phyloP scores from a whole-genome alignment of 2,888 invertebrate species.

The Melitaea athalia region DNA sequence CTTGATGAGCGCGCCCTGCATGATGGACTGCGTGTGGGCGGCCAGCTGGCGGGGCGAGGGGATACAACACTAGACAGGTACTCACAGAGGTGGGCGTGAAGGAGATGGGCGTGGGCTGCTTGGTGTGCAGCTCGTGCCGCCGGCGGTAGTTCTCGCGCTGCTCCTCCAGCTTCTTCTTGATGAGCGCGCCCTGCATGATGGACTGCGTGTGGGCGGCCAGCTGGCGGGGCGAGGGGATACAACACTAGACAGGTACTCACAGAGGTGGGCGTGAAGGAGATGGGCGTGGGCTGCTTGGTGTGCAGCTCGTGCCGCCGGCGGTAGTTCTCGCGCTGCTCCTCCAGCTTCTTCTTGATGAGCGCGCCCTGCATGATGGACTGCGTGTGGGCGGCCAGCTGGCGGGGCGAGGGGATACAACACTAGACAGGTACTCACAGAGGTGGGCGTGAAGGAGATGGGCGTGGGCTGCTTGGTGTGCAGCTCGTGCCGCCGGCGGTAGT shows the following conservation, averaged over 20 bases:
- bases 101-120: conserved; percentile 85
- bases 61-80: too few relatives aligned
- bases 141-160: conserved; percentile 92
- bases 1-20: conserved; percentile 93
- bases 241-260: too few relatives aligned
- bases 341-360: conserved; percentile 93
- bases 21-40: conserved; percentile 92
- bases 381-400: conserved; percentile 92
- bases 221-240: conserved; percentile 93
- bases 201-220: conserved; percentile 92
- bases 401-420: conserved; percentile 92
- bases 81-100: conserved; percentile 93
- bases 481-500: conserved; percentile 91
- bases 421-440: conserved; percentile 85
- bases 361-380: conserved; percentile 94
- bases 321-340: conserved; percentile 93
- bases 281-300: conserved; percentile 80
- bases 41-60: conserved; percentile 93
- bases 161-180: conserved; percentile 94
- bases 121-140: conserved; percentile 84
- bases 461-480: conserved; percentile 66
- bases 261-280: conserved; percentile 96
- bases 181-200: conserved; percentile 92
- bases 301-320: conserved; percentile 87
- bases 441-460: conserved; percentile 94